A percentile compares a stretch with the other conserved stretches of the same genome.
phyloP scores from a whole-genome alignment of 2,797 vertebrate species.

The Cyclura pinguis region DNA sequence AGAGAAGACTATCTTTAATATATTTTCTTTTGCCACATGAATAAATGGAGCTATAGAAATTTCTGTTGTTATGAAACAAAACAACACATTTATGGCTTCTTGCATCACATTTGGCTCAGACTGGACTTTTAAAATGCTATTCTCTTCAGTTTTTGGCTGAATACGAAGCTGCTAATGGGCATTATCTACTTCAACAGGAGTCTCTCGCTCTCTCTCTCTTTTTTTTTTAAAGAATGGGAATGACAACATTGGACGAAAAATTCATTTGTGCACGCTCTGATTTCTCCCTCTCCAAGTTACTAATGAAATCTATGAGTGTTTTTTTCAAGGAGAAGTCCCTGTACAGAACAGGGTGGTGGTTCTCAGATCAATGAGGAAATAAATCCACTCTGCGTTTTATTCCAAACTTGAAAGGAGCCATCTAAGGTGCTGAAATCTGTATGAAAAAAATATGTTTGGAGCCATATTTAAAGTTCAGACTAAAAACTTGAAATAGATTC shows the following conservation, averaged over 20 bases:
- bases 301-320: not conserved
- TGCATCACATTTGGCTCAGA: not conserved
- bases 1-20: not conserved
- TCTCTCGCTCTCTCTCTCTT: no score
- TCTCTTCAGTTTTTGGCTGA: not conserved
- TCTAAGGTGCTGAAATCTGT: no score
- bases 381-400: no score
- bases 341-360: not conserved
- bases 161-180: not conserved
- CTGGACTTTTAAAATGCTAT: not conserved
- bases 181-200: not conserved
- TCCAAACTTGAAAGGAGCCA: no score
- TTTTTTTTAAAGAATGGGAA: not conserved
- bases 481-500: no score
- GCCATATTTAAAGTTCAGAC: no score
- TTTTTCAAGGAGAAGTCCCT: constrained; percentile 15
- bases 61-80: not conserved
- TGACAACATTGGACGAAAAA: constrained; percentile 6
- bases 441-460: no score
- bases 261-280: not conserved
- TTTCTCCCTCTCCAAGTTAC: not conserved
- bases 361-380: no score
- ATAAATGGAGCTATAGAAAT: not conserved
- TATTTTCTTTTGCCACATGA: no score
- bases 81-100: not conserved